Base-by-base conservation (phyloP, 2,888 invertebrate genomes). In the Trichogramma evanescens region DNA sequence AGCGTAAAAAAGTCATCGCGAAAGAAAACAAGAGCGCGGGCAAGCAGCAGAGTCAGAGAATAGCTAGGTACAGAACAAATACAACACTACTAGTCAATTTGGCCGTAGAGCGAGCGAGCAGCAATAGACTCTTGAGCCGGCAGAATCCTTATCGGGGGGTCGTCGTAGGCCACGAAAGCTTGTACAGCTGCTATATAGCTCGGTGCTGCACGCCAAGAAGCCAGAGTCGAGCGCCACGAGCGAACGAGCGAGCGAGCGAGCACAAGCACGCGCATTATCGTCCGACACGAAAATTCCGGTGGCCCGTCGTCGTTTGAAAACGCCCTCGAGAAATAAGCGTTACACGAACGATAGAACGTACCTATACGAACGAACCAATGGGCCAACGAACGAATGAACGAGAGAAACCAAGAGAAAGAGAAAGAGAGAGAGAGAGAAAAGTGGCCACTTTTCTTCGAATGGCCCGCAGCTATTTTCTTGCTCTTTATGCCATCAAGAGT, bases 401-500 rank as follows among this genome's bases (percentile, higher is more conserved):
- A n/a, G 26, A 41, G 13, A 44, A 41, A 43, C 26, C 13, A 38
- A 61, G 48, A 41, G 42, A 45, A 50, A 44, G 40, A 50, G 56
- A 42, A 51, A 42, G 6, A 54, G 46, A 54, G 51, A 54, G 53
- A 54, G 38, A 6, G 54, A 59, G 55, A 58, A 63, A 59, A 63
- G 60, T 64, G 56, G 63, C 65, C 62, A 67, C 67, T 66, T 67
- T 68, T 56, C 65, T 62, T 43, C 59, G 58, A 63, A 65, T 63
- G 61, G 63, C 62, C 62, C 57, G 45, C 57, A 62, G 63, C 66
- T 65, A 67, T 66, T 68, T 66, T 63, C 61, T 53, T 54, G 57
- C 55, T 59, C 53, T 56, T 52, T 46, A 54, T 38, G 43, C 63
- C 26, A 58, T 62, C 54, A 45, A 56, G 41, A 52, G 49, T 44